These are phyloP conservation scores for Vannuccia rotundouncinata DNA, from an alignment of 2,888 invertebrate species.

Conservation along the genomic window DNA sequence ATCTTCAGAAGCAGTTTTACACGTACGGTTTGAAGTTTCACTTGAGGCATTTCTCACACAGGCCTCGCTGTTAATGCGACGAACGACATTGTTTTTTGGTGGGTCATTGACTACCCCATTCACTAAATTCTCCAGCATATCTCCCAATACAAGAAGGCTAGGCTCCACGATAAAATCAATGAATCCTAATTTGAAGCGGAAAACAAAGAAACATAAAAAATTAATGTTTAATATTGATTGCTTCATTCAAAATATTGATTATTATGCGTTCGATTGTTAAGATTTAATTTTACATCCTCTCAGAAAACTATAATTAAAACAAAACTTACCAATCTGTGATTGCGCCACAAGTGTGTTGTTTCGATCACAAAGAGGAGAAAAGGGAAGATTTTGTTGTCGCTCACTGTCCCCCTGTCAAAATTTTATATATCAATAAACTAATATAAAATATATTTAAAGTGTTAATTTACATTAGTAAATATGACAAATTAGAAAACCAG, in stretches of 20 bases:
- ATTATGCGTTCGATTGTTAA: no score
- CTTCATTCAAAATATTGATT: no score
- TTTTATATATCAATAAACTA: no score
- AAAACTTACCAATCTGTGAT: conserved; percentile 40
- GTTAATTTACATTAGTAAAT: no score
- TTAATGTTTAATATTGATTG: no score
- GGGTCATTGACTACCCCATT: background rate
- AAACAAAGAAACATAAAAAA: no score
- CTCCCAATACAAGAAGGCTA: conserved; percentile 40
- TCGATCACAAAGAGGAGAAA: conserved; percentile 40
- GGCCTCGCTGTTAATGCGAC: background rate
- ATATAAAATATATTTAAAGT: no score
- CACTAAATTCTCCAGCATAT: conserved; percentile 41
- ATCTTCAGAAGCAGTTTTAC: no score
- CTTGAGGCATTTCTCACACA: background rate
- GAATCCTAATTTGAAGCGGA: conserved; percentile 38
- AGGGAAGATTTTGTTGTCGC: conserved; percentile 35
- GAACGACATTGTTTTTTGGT: background rate
- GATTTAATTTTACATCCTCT: no score
- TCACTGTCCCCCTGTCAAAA: conserved; percentile 41
- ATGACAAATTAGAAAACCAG: no score
- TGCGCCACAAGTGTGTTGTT: conserved; percentile 41
- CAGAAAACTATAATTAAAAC: background rate
- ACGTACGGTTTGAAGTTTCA: no score
- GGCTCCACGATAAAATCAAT: conserved; percentile 41